A percentile compares a stretch with the other conserved stretches of the same genome.
These are phyloP conservation scores for Griposia aprilina DNA, from an alignment of 2,888 invertebrate species.

Conservation along the genomic window DNA sequence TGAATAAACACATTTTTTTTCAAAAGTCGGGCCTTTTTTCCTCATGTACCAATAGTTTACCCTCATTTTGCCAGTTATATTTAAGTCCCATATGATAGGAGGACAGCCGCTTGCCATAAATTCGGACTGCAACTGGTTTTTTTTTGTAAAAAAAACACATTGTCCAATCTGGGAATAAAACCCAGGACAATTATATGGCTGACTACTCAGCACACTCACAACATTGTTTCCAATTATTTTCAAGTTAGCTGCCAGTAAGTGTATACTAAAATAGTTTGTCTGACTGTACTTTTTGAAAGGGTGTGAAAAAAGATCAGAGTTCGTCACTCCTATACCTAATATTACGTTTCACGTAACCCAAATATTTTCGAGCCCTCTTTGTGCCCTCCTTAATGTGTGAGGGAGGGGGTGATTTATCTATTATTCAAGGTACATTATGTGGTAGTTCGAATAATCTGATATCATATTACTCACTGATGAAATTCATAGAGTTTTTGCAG, in stretches of 20 bases:
- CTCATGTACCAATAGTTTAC: no score
- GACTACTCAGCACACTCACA: neutral
- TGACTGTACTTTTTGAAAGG: conserved; percentile 51
- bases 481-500: conserved; percentile 62
- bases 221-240: neutral
- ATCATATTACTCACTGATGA: conserved; percentile 63
- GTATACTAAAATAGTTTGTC: neutral
- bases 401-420: conserved; percentile 78
- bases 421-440: conserved; percentile 78
- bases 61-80: no score
- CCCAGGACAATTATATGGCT: neutral
- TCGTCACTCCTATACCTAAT: conserved; percentile 59
- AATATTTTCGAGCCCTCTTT: conserved; percentile 74
- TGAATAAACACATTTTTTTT: no score
- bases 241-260: no score
- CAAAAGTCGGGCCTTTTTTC: no score
- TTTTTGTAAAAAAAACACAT: neutral
- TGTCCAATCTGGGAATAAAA: neutral
- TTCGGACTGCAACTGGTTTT: no score
- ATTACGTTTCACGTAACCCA: conserved; percentile 72
- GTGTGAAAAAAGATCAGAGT: conserved; percentile 60
- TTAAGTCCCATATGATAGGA: no score
- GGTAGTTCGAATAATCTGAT: conserved; percentile 78
- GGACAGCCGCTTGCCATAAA: no score
- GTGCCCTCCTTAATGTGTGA: conserved; percentile 73